These are phyloP conservation scores for Clepsis dumicolana DNA, from an alignment of 2,888 invertebrate genomes.

Conservation along the genomic window DNA sequence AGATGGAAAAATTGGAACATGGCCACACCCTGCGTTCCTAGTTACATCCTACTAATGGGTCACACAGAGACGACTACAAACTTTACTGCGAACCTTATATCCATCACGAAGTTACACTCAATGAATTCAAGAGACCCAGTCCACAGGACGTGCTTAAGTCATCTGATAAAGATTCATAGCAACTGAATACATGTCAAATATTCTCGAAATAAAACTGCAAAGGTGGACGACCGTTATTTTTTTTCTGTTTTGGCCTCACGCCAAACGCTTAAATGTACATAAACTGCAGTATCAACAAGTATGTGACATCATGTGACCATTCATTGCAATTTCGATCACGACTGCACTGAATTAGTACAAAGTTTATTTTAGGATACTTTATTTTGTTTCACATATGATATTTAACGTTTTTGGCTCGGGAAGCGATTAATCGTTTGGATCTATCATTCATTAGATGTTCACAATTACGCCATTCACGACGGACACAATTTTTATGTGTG, in stretches of 20 bases:
- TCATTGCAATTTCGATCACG: constrained; percentile 12
- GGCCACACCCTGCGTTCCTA: too few relatives aligned
- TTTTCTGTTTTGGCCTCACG: not conserved
- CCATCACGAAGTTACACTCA: too few relatives aligned
- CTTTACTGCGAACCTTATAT: too few relatives aligned
- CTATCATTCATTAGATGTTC: not conserved
- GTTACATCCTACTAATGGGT: too few relatives aligned
- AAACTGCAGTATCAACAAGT: constrained; percentile 28
- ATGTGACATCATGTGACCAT: constrained; percentile 13
- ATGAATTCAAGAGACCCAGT: not conserved
- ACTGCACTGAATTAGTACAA: constrained; percentile 5
- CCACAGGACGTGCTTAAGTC: not conserved
- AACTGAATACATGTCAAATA: not conserved
- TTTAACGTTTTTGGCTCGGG: not conserved
- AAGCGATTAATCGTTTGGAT: not conserved
- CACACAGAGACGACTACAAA: too few relatives aligned
- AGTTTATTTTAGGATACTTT: constrained; percentile 8
- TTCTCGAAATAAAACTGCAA: constrained; percentile 4
- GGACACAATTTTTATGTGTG: too few relatives aligned
- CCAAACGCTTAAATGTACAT: constrained; percentile 19
- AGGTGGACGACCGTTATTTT: constrained; percentile 19
- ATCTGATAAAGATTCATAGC: constrained; percentile 8
- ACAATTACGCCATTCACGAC: not conserved
- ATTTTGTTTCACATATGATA: not conserved
- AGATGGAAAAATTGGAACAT: too few relatives aligned